These are phyloP conservation scores for Meandrusa payeni DNA, from an alignment of 2,888 invertebrate species.

Conservation along the genomic window DNA sequence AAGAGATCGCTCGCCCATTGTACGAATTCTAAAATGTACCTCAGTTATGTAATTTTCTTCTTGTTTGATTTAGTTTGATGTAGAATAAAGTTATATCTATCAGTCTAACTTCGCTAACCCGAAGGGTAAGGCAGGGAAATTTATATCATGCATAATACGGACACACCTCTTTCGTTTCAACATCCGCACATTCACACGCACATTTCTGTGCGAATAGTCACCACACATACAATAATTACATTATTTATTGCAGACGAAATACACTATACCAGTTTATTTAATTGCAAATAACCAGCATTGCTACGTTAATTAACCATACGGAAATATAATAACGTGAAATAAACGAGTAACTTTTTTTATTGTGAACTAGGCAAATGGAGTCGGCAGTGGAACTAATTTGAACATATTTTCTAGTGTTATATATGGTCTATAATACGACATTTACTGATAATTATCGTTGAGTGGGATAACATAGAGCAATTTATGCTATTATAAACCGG, in stretches of 20 bases:
- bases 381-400: neutral
- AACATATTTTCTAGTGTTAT: conserved; percentile 1
- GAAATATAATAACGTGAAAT: conserved; percentile 7
- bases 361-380: neutral
- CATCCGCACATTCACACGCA: no score
- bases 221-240: no score
- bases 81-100: no score
- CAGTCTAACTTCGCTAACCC: no score
- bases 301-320: conserved; percentile 7
- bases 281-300: conserved; percentile 10
- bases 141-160: no score
- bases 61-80: no score
- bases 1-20: no score
- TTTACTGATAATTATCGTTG: neutral
- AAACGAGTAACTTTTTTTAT: conserved; percentile 1
- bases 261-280: conserved; percentile 3
- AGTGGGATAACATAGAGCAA: conserved; percentile 1
- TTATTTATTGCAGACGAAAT: conserved; percentile 1
- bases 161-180: no score
- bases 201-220: no score
- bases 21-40: no score
- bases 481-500: neutral
- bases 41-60: no score
- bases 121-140: no score
- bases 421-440: neutral